Percentiles rank a stretch among this genome's conserved stretches.
Evolutionary conservation across 2,797 vertebrate species (phyloP).

Genomic region (Graptemys geographica): DNA sequence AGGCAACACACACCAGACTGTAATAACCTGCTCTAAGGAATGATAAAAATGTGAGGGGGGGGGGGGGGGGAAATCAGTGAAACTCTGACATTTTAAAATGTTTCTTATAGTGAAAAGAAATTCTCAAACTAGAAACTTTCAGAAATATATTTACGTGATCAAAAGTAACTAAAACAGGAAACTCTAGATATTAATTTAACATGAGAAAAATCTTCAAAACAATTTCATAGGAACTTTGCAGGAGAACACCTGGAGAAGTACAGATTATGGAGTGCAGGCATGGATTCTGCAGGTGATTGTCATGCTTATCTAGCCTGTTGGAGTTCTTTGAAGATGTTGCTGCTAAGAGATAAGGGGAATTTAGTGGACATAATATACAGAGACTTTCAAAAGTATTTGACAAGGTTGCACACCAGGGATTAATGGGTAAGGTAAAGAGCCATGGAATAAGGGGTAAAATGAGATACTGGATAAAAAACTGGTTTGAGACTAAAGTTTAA

Average conservation of each 20-base stretch:
- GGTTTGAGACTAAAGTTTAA: constrained; percentile 13
- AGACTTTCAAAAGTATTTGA: constrained; percentile 63
- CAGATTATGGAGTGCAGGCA: constrained; percentile 58
- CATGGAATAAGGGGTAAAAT: constrained; percentile 41
- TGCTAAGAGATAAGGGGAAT: constrained; percentile 68
- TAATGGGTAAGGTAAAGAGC: not conserved
- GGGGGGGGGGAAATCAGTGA: not conserved
- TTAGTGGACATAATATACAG: constrained; percentile 59
- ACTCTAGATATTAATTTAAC: constrained; percentile 6
- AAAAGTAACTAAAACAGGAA: constrained; percentile 34
- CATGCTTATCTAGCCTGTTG: constrained; percentile 60
- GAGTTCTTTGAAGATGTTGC: constrained; percentile 68
- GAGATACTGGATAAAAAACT: constrained; percentile 29
- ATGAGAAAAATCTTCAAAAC: constrained; percentile 15
- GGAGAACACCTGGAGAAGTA: constrained; percentile 50
- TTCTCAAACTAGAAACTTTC: not conserved
- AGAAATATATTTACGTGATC: constrained; percentile 38
- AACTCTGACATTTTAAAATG: not conserved
- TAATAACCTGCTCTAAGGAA: not conserved
- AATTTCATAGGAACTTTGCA: constrained; percentile 42
- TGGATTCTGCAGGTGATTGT: constrained; percentile 38
- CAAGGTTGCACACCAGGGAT: constrained; percentile 59
- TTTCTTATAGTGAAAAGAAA: constrained; percentile 3
- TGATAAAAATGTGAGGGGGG: constrained; percentile 15
- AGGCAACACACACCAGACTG: not conserved